Evolutionary conservation across 2,888 invertebrate species (phyloP), one percentile per base, ranked within the genome.

Genomic region (Diabrotica balteata): DNA sequence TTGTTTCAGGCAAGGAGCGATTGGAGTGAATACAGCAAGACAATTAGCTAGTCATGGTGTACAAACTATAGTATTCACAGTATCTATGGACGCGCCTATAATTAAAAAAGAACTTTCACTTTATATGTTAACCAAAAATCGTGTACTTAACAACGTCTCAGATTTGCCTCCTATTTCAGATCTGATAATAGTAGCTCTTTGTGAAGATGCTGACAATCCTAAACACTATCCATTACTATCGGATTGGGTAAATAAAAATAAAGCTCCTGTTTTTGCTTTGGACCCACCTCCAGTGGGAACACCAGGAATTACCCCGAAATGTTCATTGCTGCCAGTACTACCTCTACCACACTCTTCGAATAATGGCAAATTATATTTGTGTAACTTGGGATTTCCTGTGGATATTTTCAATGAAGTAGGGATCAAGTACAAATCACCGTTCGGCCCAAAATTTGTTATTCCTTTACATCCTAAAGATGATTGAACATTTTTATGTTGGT

Each of bases 1-100:
- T 49, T 53, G 22, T 63, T 44, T 67, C 32, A 85, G 84, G 64
- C 83, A 84, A 67, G 89, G 89, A 69, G 90, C 90, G 59, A 88
- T 91, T 61, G 95, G 91, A 42, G 87, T 93, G 17, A 90, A 90
- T 77, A 90, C 92, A 60, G 93, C 91, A 45, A 88, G 95, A 10
- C 92, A 95, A 82, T 87, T 96, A 73, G 90, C 92, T 63, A 90
- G 93, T 78, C 95, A 95, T 83, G 94, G 94, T 60, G 91, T 93
- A 0, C 88, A 88, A 72, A 91, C 91, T 0, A 84, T 90, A 59
- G 88, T 92, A 7, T 82, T 78, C 62, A 67, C 77, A 8, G 74
- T 78, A 5, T 76, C 79, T 6, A 72, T 82, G 59, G 81, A 83
- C 44, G 77, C 78, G n/a, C 68, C 86, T 4, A 84, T 84, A 55